phyloP scores from a whole-genome alignment of 2,888 invertebrate genomes.

The Nymphalis polychloros region DNA sequence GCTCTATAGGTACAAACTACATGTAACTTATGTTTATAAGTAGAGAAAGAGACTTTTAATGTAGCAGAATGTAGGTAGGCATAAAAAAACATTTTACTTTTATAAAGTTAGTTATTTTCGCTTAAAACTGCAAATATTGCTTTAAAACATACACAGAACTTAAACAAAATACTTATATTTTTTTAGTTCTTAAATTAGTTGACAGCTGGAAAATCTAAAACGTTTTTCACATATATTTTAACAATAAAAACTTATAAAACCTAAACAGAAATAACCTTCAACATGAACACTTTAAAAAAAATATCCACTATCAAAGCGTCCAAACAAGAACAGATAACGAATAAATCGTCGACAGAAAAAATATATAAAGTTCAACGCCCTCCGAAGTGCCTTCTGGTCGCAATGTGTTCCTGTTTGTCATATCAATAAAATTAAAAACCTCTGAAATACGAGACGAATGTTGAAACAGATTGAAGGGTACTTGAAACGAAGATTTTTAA shows the following conservation, averaged over 20 bases:
- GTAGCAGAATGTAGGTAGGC: no score
- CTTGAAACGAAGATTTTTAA: conserved; percentile 1
- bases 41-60: no score
- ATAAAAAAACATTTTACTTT: no score
- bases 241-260: conserved; percentile 9
- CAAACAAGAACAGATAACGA: conserved; percentile 42
- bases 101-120: not conserved
- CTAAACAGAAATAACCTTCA: conserved; percentile 20
- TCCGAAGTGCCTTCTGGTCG: conserved; percentile 50
- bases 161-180: not conserved
- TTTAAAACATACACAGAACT: not conserved
- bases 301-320: conserved; percentile 33
- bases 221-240: not conserved
- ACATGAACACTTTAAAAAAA: conserved; percentile 27
- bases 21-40: no score
- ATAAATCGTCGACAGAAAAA: conserved; percentile 38
- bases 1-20: no score
- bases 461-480: conserved; percentile 36
- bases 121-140: not conserved
- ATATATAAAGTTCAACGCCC: conserved; percentile 52
- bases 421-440: conserved; percentile 47
- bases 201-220: not conserved
- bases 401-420: conserved; percentile 52
- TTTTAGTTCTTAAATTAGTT: conserved; percentile 4
- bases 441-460: conserved; percentile 43